A percentile compares a stretch with the other conserved stretches of the same genome.
Evolutionary conservation across 2,888 invertebrate genomes (phyloP).

Genomic region (Glomeris marginata): DNA sequence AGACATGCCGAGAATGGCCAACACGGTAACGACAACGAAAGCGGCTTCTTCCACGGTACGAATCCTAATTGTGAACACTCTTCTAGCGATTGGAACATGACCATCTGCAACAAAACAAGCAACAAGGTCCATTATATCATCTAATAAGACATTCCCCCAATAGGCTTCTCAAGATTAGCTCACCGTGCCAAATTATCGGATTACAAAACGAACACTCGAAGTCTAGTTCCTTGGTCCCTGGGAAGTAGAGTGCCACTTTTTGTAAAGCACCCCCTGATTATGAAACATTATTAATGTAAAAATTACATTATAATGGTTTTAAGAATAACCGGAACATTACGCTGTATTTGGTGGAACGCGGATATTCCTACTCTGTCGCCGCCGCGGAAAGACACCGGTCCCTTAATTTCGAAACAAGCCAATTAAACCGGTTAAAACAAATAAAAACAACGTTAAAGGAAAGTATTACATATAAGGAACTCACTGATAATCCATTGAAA

Average conservation of each 20-base stretch:
- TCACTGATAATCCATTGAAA: conserved; percentile 75
- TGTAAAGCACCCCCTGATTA: conserved; percentile 49
- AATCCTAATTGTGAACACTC: conserved; percentile 55
- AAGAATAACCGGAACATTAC: conserved; percentile 29
- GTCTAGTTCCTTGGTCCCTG: conserved; percentile 42
- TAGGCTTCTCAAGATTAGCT: no score
- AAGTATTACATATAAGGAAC: conserved; percentile 21
- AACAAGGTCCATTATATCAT: no score
- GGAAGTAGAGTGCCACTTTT: conserved; percentile 53
- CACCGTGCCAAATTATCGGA: conserved; percentile 45
- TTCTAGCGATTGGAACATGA: conserved; percentile 60
- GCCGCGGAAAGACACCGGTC: conserved; percentile 75
- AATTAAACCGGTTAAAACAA: not conserved
- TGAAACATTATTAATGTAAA: not conserved
- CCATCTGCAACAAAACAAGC: conserved; percentile 39
- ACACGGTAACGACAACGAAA: conserved; percentile 52
- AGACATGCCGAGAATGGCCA: conserved; percentile 58
- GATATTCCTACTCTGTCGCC: conserved; percentile 77
- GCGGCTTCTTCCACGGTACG: conserved; percentile 63
- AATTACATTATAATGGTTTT: conserved; percentile 4
- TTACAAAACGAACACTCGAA: conserved; percentile 54
- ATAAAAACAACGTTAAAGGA: not conserved
- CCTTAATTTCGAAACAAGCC: conserved; percentile 41
- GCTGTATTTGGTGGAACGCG: conserved; percentile 75
- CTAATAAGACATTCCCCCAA: no score